phyloP scores from a whole-genome alignment of 53 echinoderm and acorn worm genomes.

The Temnopleurus reevesii region DNA sequence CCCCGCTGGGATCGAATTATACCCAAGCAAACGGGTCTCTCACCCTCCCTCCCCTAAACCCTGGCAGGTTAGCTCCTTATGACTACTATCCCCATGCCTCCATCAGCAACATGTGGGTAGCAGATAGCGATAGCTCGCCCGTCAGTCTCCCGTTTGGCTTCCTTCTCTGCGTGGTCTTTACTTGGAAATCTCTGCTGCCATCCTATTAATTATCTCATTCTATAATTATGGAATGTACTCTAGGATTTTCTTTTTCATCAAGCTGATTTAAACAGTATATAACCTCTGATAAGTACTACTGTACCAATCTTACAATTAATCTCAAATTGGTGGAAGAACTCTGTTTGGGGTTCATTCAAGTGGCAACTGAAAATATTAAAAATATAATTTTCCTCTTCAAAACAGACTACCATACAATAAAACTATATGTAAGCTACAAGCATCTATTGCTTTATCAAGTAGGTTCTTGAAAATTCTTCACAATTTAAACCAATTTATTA shows the following conservation, averaged over 20 bases:
- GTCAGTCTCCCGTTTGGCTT: constrained; percentile 12
- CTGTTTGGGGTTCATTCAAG: too few relatives aligned
- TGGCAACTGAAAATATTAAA: too few relatives aligned
- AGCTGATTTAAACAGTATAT: not conserved
- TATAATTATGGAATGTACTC: constrained; percentile 1
- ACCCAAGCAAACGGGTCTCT: constrained; percentile 16
- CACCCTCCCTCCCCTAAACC: not conserved
- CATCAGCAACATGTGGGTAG: not conserved
- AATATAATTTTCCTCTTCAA: too few relatives aligned
- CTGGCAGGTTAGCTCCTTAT: not conserved
- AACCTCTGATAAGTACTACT: too few relatives aligned
- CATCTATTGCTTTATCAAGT: too few relatives aligned
- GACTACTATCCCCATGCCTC: not conserved
- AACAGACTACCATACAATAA: too few relatives aligned
- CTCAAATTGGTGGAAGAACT: too few relatives aligned
- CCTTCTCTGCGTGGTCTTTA: constrained; percentile 46
- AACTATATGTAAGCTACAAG: too few relatives aligned
- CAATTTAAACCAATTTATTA: too few relatives aligned
- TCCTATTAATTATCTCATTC: constrained; percentile 22
- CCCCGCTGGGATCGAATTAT: constrained; percentile 34
- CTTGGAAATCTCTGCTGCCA: constrained; percentile 38
- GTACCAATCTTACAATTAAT: too few relatives aligned
- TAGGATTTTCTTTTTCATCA: not conserved
- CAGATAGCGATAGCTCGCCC: constrained; percentile 33
- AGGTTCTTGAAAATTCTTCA: too few relatives aligned